Percentiles rank a stretch among this genome's conserved stretches.
phyloP scores from a whole-genome alignment of 1,140 invertebrate species.

The Aculops lycopersici region DNA sequence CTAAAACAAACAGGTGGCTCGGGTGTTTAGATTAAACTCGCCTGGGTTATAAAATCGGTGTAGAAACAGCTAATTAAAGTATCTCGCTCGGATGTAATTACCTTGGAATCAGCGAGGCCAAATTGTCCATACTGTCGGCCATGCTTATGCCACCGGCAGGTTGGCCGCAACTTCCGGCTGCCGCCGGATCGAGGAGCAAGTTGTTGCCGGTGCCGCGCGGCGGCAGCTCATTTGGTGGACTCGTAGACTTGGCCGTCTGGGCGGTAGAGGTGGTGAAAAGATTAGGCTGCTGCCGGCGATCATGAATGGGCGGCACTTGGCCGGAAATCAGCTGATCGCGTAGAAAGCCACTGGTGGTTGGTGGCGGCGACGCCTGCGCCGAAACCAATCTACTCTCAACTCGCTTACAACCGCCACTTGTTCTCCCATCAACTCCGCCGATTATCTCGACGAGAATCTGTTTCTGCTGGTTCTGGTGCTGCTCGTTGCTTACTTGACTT shows the following conservation, averaged over 20 bases:
- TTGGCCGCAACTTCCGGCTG: too few species aligned
- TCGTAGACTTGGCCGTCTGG: too few species aligned
- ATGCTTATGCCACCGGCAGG: constrained; percentile 29
- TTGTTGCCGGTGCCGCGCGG: too few species aligned
- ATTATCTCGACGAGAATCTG: background rate
- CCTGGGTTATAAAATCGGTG: constrained; percentile 21
- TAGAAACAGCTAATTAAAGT: too few species aligned
- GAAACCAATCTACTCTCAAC: background rate
- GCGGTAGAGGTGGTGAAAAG: too few species aligned
- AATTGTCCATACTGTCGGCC: constrained; percentile 54
- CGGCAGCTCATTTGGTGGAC: too few species aligned
- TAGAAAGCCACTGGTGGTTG: background rate
- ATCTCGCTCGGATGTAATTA: too few species aligned
- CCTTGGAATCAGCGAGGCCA: constrained; percentile 65
- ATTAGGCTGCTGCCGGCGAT: background rate
- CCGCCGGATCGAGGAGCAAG: too few species aligned
- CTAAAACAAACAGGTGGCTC: background rate
- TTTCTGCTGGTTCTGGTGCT: too few species aligned
- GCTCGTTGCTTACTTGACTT: background rate
- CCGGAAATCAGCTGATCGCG: too few species aligned
- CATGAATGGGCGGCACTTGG: background rate
- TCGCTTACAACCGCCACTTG: background rate
- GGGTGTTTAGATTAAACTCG: background rate
- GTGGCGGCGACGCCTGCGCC: background rate
- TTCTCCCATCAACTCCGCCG: background rate